Percentiles rank a stretch among this genome's conserved stretches.
Evolutionary conservation across 1,140 invertebrate genomes (phyloP).

Genomic region (Latrodectus geometricus): DNA sequence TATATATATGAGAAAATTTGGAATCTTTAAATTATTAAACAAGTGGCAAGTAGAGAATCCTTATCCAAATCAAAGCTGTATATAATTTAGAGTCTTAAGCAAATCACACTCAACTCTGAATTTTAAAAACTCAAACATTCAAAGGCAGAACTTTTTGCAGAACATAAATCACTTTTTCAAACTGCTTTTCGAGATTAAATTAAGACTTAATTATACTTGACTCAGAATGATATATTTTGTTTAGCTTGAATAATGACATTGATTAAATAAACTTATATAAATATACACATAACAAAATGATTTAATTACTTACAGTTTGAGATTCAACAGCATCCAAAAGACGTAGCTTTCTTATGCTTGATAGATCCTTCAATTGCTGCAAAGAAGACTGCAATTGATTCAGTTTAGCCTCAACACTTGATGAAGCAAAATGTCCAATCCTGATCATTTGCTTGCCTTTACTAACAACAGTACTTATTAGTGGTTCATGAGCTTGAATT

Average conservation of each 20-base stretch:
- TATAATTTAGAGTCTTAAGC: no score
- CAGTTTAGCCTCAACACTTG: conserved; percentile 77
- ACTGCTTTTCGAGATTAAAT: no score
- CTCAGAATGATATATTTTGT: neutral
- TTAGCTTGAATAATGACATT: neutral
- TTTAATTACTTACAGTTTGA: conserved; percentile 76
- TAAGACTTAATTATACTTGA: no score
- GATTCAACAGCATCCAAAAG: conserved; percentile 86
- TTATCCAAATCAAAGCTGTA: no score
- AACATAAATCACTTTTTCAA: no score
- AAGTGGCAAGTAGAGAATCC: no score
- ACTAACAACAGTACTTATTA: conserved; percentile 78
- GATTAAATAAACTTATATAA: no score
- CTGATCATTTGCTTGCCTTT: conserved; percentile 82
- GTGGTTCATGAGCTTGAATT: conserved; percentile 83
- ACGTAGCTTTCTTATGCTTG: conserved; percentile 78
- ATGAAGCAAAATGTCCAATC: conserved; percentile 84
- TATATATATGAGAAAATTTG: no score
- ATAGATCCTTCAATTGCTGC: conserved; percentile 77
- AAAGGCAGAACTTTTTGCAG: no score
- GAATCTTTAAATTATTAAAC: no score
- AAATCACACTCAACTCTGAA: no score
- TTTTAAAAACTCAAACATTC: no score
- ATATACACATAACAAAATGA: conserved; percentile 29
- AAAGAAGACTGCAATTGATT: conserved; percentile 68